Conservation (phyloP, 2,797 vertebrate genomes). For the Characodon lateralis region DNA sequence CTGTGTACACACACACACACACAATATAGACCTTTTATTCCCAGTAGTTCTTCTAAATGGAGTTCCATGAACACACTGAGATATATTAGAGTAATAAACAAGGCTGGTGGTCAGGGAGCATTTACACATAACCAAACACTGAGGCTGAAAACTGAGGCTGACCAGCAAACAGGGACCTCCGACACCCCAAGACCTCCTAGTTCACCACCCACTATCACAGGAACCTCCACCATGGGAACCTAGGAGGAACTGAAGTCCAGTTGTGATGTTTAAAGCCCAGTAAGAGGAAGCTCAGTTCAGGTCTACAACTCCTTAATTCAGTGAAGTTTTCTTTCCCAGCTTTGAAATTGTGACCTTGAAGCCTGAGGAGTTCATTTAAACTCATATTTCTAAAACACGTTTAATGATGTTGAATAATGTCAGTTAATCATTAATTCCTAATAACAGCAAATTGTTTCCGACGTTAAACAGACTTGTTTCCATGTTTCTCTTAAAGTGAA, state of each 20-base stretch:
- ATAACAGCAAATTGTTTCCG: not conserved
- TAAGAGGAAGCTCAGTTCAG: no score
- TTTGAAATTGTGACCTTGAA: no score
- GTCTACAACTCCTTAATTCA: no score
- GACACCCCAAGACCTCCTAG: not conserved
- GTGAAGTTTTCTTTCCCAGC: no score
- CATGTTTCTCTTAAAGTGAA: not conserved
- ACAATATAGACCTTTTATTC: not conserved
- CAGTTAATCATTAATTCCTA: not conserved
- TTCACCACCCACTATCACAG: not conserved
- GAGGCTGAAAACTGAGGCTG: not conserved
- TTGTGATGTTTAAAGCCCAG: no score
- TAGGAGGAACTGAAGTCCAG: no score
- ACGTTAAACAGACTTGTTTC: not conserved
- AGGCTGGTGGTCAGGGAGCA: not conserved
- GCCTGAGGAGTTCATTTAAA: not conserved
- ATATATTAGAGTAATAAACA: not conserved
- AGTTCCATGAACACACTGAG: not conserved
- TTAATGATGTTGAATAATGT: not conserved
- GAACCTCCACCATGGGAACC: no score
- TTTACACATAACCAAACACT: not conserved
- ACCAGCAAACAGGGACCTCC: not conserved
- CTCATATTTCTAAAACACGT: not conserved
- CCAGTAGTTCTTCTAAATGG: not conserved
- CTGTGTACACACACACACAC: constrained; percentile 62